Percentiles rank a stretch among this genome's conserved stretches.
phyloP scores from a whole-genome alignment of 2,113 vertebrate genomes.

The Paraplagusia blochii region DNA sequence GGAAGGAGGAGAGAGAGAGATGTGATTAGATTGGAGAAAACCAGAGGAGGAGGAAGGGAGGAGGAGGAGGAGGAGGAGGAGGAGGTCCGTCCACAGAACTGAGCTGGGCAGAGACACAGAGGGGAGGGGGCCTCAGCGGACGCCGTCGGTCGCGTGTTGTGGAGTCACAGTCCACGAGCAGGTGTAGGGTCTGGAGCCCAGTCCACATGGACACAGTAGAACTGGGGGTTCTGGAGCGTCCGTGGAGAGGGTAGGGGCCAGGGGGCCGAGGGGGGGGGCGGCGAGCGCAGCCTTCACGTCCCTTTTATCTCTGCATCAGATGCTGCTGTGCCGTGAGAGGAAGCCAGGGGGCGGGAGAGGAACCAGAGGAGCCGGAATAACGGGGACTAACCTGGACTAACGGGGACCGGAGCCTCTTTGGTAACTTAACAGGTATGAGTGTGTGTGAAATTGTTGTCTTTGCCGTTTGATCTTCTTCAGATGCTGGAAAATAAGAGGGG shows the following conservation, averaged over 20 bases:
- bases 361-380: constrained; percentile 31
- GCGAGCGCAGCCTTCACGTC: constrained; percentile 23
- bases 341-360: constrained; percentile 37
- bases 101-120: constrained; percentile 66
- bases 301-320: constrained; percentile 60
- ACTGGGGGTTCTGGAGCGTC: constrained; percentile 43
- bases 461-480: neutral
- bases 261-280: constrained; percentile 20
- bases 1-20: constrained; percentile 33
- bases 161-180: constrained; percentile 67
- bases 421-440: constrained; percentile 50
- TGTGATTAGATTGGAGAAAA: constrained; percentile 77
- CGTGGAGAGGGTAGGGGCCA: constrained; percentile 24
- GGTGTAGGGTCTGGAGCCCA: constrained; percentile 50
- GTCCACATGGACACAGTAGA: constrained; percentile 61
- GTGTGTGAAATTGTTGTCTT: constrained; percentile 12
- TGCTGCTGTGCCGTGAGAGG: constrained; percentile 28
- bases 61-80: no score
- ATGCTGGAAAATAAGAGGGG: neutral
- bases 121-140: constrained; percentile 75
- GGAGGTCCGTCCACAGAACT: constrained; percentile 70
- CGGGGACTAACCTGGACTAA: constrained; percentile 48
- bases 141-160: constrained; percentile 71
- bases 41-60: no score
- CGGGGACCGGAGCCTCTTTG: constrained; percentile 41